Percentiles rank a stretch among this genome's conserved stretches.
Evolutionary conservation across 2,113 vertebrate genomes (phyloP).

Genomic region (Bubalus kerabau): DNA sequence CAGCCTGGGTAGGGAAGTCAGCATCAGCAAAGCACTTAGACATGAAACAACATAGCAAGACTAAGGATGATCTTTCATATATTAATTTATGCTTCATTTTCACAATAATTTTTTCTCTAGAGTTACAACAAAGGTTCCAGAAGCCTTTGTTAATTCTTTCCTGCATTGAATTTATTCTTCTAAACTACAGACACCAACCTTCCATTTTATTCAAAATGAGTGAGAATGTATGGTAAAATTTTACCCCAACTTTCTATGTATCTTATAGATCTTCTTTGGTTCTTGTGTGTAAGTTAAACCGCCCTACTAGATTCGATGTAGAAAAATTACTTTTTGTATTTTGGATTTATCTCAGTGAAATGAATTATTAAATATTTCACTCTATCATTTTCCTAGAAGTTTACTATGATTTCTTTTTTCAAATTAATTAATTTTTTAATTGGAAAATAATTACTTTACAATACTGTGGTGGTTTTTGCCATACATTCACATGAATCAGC

Average conservation of each 20-base stretch:
- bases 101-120: neutral
- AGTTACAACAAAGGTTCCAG: neutral
- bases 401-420: neutral
- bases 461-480: neutral
- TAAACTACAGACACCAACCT: neutral
- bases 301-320: neutral
- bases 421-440: neutral
- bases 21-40: neutral
- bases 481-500: neutral
- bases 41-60: neutral
- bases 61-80: neutral
- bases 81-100: neutral
- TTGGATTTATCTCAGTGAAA: neutral
- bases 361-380: neutral
- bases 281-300: neutral
- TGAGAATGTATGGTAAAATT: neutral
- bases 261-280: neutral
- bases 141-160: neutral
- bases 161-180: neutral
- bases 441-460: neutral
- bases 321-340: neutral
- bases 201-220: neutral
- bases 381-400: neutral
- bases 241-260: neutral
- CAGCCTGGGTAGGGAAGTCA: neutral